phyloP scores from a whole-genome alignment of 1,140 invertebrate genomes.

The Palaemon carinicauda region DNA sequence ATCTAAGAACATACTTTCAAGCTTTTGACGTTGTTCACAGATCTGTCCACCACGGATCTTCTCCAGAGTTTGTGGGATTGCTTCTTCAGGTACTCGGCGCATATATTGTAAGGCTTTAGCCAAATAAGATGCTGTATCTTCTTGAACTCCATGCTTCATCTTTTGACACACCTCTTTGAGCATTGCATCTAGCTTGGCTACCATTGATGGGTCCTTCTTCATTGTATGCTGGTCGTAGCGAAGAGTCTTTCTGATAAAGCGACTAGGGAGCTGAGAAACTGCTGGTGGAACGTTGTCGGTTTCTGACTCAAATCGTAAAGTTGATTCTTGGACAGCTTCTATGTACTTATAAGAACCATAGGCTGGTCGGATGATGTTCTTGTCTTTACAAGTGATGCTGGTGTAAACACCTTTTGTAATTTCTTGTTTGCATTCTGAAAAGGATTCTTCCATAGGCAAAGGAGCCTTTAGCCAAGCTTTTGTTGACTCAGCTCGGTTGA shows the following conservation, averaged over 20 bases:
- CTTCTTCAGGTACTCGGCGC: background rate
- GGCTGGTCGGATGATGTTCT: slow-evolving; percentile 11
- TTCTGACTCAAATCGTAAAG: slow-evolving; percentile 9
- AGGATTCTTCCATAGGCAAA: too few species aligned
- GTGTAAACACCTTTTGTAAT: slow-evolving; percentile 18
- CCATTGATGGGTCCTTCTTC: background rate
- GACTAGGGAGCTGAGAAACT: background rate
- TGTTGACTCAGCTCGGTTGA: too few species aligned
- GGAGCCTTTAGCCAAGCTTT: too few species aligned
- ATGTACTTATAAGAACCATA: slow-evolving; percentile 13
- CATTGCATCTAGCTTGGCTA: background rate
- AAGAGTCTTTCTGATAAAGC: background rate
- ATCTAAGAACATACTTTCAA: background rate
- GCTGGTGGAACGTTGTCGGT: background rate
- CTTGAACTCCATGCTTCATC: background rate
- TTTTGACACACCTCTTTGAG: background rate
- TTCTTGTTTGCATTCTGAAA: background rate
- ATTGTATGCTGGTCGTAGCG: background rate
- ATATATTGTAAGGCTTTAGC: background rate
- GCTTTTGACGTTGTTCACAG: background rate
- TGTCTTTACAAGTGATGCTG: slow-evolving; percentile 2
- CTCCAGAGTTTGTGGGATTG: background rate
- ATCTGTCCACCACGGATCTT: background rate
- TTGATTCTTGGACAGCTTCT: slow-evolving; percentile 3
- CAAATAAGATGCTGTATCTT: background rate